phyloP scores from a whole-genome alignment of 2,113 vertebrate species.

The human region DNA sequence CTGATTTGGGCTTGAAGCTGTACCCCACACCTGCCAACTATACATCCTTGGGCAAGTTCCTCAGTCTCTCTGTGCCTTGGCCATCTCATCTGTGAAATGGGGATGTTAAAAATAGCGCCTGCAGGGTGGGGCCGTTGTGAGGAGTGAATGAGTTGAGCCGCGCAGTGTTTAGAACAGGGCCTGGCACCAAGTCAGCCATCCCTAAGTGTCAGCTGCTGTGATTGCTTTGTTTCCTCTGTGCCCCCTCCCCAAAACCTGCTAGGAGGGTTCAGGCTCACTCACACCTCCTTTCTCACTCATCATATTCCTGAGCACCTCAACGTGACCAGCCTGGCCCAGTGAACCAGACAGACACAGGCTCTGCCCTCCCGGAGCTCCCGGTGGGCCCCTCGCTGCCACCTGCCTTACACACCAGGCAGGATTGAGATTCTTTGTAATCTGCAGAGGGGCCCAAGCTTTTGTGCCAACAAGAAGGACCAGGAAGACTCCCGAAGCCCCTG shows the following conservation, averaged over 20 bases:
- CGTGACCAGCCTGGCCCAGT: not conserved
- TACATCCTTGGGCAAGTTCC: not conserved
- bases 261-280: accelerated
- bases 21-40: not conserved
- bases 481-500: not conserved
- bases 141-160: accelerated
- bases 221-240: no score
- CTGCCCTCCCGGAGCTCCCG: not conserved
- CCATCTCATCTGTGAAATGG: not conserved
- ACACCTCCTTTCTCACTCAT: not conserved
- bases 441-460: not conserved
- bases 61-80: not conserved
- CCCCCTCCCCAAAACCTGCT: no score
- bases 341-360: not conserved
- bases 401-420: not conserved
- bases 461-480: not conserved
- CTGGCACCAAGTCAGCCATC: accelerated
- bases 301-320: no score
- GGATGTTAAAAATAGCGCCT: not conserved
- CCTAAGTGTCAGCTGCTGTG: no score
- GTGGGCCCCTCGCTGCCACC: not conserved
- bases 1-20: not conserved
- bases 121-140: accelerated
- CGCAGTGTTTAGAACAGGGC: accelerated
- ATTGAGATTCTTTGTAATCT: not conserved